Base-by-base conservation (phyloP, 2,797 vertebrate species). In the Leucoraja ocellata region DNA sequence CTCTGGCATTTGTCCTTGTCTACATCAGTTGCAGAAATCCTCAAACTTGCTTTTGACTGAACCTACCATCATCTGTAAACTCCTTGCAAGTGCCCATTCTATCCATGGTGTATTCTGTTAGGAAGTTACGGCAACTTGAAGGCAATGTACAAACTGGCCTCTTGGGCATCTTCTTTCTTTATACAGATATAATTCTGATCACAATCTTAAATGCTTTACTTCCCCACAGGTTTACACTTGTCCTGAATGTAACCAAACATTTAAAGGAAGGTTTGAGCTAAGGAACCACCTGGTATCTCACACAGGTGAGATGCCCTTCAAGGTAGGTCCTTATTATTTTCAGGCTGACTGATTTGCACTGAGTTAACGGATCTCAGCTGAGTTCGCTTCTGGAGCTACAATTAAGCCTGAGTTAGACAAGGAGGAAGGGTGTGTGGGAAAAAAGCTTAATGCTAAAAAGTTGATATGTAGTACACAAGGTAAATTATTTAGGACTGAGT, bases 221-320 rank as follows among this genome's bases (percentile, higher is more conserved):
- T 28, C 91, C 93, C 91, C 84, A 39, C 96, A 99, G 99, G 97
- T 97, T 0, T 98, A 97, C 96, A 95, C 96, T 0, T 99, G 98
- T 93, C 95, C 95, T 0, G 96, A 96, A 4, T 99, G 98, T 94
- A 96, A 96, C 1, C 95, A 97, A 93, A 96, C 95, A 0, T 99
- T 99, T 93, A 97, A 96, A 88, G 95, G 96, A 76, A 97, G 98
- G 92, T 96, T 97, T 94, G 98, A 98, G 94, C 96, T 99, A 84
- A 97, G 98, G 23, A 68, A 97, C 93, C 99, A 99, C 94, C 95
- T 96, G 68, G 97, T 98, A 94, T 97, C 97, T 0, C 98, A 99
- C 97, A 99, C 98, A 0, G 98, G 98, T 94, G 97, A 98, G 77
- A 98, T 99, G 98, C 98, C 99, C 0, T 98, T 99, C 94, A 99